Evolutionary conservation across 2,113 vertebrate genomes (phyloP), one percentile per base, ranked within the genome.

Genomic region (Thalassarche chlororhynchos): DNA sequence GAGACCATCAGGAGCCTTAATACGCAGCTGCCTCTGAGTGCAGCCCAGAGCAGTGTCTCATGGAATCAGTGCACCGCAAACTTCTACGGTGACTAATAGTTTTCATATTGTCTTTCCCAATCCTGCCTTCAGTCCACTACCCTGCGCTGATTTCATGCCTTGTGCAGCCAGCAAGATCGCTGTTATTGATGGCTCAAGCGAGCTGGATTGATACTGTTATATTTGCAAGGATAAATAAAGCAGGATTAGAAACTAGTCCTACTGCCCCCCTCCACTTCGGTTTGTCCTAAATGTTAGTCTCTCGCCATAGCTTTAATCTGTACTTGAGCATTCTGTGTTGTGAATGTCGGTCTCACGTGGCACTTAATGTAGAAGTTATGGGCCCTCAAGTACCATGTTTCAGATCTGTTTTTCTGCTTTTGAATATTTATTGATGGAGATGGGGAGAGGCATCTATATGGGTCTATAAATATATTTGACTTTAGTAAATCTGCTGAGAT

Each of bases 401-500:
- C 81, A 75, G 65, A 64, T 79, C 78, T 71, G 49, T 31, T 84
- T 81, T 88, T 74, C 72, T 78, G 47, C 78, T 72, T 95, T 96
- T 89, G 54, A 66, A 72, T 92, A 69, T 90, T 87, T 77, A 90
- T 72, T 91, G 70, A 68, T 68, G 51, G 86, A 79, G 68, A 79
- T 28, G 32, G 25, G 5, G 18, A 46, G 76, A 90, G 61, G 44
- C 78, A 86, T 75, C 78, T 95, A 61, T 94, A 89, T 94, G 34
- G 70, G 46, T 87, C 94, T 97, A 94, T 97, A 98, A 97, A 98
- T 98, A 94, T 68, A 97, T 95, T 97, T 97, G 91, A 90, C 79
- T 96, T 95, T 20, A 89, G 93, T 84, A 95, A 98, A 98, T 98
- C 93, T 97, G 93, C 38, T 84, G 88, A 93, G 95, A 97, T 98